Evolutionary conservation across 2,797 vertebrate genomes (phyloP), one percentile per base, ranked within the genome.

Genomic region (Manis pentadactyla): DNA sequence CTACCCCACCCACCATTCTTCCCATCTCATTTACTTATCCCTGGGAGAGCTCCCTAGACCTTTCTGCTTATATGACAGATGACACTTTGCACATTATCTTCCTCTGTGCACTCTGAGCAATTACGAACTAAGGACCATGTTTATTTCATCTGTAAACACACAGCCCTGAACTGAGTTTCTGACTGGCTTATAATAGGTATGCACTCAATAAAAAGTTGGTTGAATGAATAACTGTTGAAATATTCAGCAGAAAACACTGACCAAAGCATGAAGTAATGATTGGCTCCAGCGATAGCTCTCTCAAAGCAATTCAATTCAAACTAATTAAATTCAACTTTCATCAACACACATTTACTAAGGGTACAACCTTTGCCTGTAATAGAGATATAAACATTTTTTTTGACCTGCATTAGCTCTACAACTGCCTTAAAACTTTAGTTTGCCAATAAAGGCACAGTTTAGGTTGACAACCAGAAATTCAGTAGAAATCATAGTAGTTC

Each of bases 301-400:
- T 95, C 53, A 27, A 57, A 87, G 84, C 79, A 63, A 95, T 97
- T 96, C 94, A 79, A 10, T 93, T 94, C 64, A 25, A 81, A 29
- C 74, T 81, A 95, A 95, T 75, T 95, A 87, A 96, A 91, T 95
- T 92, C 83, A 77, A 59, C 69, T 74, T 79, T 79, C 90, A 71
- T 86, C 96, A 77, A 34, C 49, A 92, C 86, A 75, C 69, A 42
- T 64, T 71, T 57, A 81, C 71, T 78, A 87, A 84, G 34, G 59
- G 68, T 53, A 66, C 17, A 34, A 81, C 10, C 57, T 85, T 83
- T 63, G 55, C 25, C 81, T 59, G 29, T 77, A 92, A 95, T 4
- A 87, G 79, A 91, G 90, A 93, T 13, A 78, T n/a, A 95, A 90
- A 81, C 5, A 8, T 23, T 9, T 71, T 64, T 93, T 95, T 59